phyloP scores from a whole-genome alignment of 2,113 vertebrate species.

The Aplodontia rufa region DNA sequence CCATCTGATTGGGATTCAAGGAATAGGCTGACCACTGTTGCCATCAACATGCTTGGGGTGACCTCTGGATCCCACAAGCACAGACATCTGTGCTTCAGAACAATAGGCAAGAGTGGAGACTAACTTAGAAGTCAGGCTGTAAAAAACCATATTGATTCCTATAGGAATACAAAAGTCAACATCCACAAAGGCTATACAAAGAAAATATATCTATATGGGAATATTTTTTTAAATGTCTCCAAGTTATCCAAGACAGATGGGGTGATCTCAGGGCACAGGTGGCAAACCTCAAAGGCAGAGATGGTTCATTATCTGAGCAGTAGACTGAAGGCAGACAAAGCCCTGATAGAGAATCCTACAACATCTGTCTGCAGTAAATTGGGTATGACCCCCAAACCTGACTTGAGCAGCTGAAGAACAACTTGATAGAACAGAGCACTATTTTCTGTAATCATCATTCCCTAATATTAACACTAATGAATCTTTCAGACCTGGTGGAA shows the following conservation, averaged over 20 bases:
- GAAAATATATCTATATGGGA: constrained; percentile 21
- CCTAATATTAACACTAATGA: neutral
- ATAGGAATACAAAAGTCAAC: constrained; percentile 44
- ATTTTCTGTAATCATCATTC: neutral
- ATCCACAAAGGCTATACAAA: neutral
- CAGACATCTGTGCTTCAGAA: constrained; percentile 28
- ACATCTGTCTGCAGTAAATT: neutral
- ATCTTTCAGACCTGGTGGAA: neutral
- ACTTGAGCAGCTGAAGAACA: neutral
- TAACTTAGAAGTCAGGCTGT: constrained; percentile 9
- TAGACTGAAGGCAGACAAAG: neutral
- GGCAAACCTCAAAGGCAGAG: neutral
- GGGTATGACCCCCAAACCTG: neutral
- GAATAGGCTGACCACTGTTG: neutral
- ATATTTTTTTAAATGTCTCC: neutral
- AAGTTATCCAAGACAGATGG: neutral
- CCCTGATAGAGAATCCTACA: neutral
- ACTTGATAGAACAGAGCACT: neutral
- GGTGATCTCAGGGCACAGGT: neutral
- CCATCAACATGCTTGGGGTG: neutral
- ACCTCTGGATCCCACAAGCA: neutral
- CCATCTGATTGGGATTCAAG: constrained; percentile 27
- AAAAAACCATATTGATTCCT: neutral
- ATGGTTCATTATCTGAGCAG: neutral
- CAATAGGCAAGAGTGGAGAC: neutral